phyloP scores from a whole-genome alignment of 2,888 invertebrate genomes.

The Parnassius smintheus region DNA sequence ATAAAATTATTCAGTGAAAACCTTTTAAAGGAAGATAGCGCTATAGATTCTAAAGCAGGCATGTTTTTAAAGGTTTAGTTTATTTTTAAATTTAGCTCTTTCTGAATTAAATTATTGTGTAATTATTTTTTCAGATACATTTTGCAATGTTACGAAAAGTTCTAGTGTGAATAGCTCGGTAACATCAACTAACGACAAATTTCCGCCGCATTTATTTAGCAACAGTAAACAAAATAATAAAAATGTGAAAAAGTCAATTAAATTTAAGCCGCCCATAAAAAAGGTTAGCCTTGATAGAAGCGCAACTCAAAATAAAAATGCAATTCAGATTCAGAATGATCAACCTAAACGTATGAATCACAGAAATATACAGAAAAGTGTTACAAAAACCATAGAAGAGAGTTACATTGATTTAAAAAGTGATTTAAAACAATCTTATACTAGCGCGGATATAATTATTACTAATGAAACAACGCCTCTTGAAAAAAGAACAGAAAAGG shows the following conservation, averaged over 20 bases:
- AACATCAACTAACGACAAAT: not conserved
- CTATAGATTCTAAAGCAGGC: not conserved
- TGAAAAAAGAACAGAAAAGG: constrained; percentile 22
- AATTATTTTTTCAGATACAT: constrained; percentile 4
- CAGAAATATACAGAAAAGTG: not conserved
- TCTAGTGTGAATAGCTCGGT: not conserved
- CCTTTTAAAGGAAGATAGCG: not conserved
- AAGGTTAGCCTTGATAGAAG: constrained; percentile 30
- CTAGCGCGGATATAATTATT: not conserved
- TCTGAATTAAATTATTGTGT: not conserved
- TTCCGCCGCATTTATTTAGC: not conserved
- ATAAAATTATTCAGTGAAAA: not conserved
- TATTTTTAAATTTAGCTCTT: not conserved
- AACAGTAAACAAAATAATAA: constrained; percentile 3
- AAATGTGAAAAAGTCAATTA: constrained; percentile 19
- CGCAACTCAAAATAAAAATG: not conserved
- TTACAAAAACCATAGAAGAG: not conserved
- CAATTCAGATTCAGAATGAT: not conserved
- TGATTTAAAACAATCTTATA: not conserved
- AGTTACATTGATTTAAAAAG: not conserved
- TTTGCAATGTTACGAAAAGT: not conserved
- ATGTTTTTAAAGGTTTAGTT: not conserved
- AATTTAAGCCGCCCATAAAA: constrained; percentile 29
- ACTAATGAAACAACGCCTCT: not conserved
- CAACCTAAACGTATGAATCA: not conserved